Base-by-base conservation (phyloP, 1,140 invertebrate genomes). In the Antheraea mylitta region DNA sequence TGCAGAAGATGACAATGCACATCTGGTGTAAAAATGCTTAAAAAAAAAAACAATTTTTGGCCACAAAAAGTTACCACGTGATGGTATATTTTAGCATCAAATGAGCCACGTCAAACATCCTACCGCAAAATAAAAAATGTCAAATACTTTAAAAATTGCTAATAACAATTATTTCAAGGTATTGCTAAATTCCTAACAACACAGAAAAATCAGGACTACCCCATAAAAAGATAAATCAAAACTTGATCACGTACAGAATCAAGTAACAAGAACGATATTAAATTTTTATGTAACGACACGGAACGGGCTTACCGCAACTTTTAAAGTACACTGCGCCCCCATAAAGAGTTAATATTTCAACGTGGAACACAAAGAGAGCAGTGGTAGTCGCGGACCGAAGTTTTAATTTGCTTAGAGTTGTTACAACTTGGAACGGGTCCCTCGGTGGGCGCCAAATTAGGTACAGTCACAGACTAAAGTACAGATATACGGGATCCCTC, bases 391-490 rank as follows among this genome's bases (percentile, higher is more conserved):
- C 79, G 72, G 78, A 77, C 65, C 70, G 74, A 91, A 91, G 84
- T 91, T 91, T 91, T 91, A 91, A 91, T 91, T 91, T 90, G 89
- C 85, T 91, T 90, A 88, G 87, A 91, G 85, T 91, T 89, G 87
- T 89, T 89, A 85, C 84, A 87, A 89, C 73, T 90, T 89, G 85
- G 86, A 89, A 91, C 86, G 82, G 79, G 84, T 87, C 89, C 87
- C 89, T 82, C 68, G 85, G 81, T 83, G 86, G 79, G 79, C 83
- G 85, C 86, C 85, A 90, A 90, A 89, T 89, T 91, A 88, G 83
- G 85, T 87, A 89, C 85, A 80, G 82, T 80, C 45, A 7, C 18
- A 63, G 61, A 63, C 61, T n/a, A 65, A 48, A 53, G 45, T 19
- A 65, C 16, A 65, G 45, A 65, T 65, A 18, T 65, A 53, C n/a